Conservation (phyloP, 2,888 invertebrate genomes). For the Acanthoscelides obtectus region DNA sequence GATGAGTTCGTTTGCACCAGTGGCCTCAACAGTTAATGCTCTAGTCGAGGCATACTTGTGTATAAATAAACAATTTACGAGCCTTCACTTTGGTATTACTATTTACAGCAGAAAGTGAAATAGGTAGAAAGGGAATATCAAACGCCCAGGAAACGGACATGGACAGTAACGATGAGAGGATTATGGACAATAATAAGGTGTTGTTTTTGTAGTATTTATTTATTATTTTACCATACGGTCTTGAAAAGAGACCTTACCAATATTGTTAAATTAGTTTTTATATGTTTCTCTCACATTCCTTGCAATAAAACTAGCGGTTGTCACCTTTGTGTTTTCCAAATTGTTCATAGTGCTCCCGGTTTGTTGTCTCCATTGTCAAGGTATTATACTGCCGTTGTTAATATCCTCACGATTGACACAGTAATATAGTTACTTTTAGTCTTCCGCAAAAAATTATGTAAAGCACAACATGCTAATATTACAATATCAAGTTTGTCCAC, state of each 20-base stretch:
- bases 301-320: constrained; percentile 1
- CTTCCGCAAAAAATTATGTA: constrained; percentile 14
- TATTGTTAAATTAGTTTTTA: neutral
- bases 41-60: too few relatives aligned
- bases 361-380: constrained; percentile 16
- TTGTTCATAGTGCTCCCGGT: neutral
- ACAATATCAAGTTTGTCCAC: constrained; percentile 11
- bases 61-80: too few relatives aligned
- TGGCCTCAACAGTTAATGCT: too few relatives aligned
- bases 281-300: too few relatives aligned
- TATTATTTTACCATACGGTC: neutral
- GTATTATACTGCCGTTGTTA: constrained; percentile 8
- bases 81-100: too few relatives aligned
- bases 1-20: too few relatives aligned
- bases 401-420: constrained; percentile 15
- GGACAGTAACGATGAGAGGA: neutral
- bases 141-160: neutral
- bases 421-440: constrained; percentile 11
- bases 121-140: neutral
- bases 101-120: too few relatives aligned
- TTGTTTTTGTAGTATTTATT: neutral
- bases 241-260: neutral
- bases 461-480: constrained; percentile 13
- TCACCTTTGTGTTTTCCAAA: too few relatives aligned
- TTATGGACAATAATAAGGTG: neutral